Evolutionary conservation across 2,888 invertebrate genomes (phyloP).

Genomic region (Agonum fuliginosum): DNA sequence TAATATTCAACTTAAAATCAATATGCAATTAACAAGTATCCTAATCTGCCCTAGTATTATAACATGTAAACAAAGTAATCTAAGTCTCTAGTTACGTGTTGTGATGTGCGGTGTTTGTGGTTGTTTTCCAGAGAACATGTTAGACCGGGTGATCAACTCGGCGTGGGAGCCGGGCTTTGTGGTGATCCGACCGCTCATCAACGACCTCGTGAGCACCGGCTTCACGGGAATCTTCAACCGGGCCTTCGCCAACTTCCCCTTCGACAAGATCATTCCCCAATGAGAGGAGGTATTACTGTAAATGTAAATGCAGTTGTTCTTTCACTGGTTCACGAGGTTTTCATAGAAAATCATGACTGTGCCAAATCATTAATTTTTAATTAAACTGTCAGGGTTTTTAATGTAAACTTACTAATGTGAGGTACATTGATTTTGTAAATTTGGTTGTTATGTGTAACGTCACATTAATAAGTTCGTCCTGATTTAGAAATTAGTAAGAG

Average conservation of each 20-base stretch:
- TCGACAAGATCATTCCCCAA: constrained; percentile 77
- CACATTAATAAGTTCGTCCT: too few species aligned
- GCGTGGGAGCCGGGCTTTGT: constrained; percentile 89
- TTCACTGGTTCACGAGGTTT: too few species aligned
- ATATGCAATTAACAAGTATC: too few species aligned
- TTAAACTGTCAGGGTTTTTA: too few species aligned
- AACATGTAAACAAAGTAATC: not conserved
- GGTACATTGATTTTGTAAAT: too few species aligned
- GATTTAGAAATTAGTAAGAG: too few species aligned
- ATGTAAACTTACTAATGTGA: too few species aligned
- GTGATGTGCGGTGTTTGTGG: constrained; percentile 38
- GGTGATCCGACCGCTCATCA: constrained; percentile 84
- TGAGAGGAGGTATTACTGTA: not conserved
- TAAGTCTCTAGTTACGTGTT: not conserved
- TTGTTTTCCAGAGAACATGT: constrained; percentile 77
- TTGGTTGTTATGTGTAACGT: too few species aligned
- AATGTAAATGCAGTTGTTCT: not conserved
- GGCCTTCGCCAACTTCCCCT: constrained; percentile 84
- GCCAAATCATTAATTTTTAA: too few species aligned
- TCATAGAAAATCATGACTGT: too few species aligned
- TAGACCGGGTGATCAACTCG: constrained; percentile 86
- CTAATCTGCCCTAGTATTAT: too few species aligned
- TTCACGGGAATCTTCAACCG: constrained; percentile 89
- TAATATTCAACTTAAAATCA: too few species aligned
- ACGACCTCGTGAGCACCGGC: constrained; percentile 88